Evolutionary conservation across 1,140 invertebrate species (phyloP), one percentile per base, ranked within the genome.

Genomic region (Drosophila arawakana): DNA sequence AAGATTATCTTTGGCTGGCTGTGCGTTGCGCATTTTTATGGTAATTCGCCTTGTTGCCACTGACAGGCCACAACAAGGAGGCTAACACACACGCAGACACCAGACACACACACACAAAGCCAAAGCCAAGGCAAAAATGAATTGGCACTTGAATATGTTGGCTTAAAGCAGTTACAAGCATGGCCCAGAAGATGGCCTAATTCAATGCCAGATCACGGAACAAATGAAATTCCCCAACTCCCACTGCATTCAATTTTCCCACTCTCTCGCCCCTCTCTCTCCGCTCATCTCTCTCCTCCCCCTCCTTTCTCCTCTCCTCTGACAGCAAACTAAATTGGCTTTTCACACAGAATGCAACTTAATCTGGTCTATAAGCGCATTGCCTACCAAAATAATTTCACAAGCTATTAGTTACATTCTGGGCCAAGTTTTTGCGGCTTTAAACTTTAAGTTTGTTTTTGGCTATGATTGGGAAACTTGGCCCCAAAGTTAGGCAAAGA

Each of bases 1-100:
- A 84, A 89, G 80, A 88, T 88, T 80, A 88, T 88, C 83, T 88
- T 80, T 80, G 37, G 9, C 35, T 80, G 37, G 9, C 35, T 35
- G 66, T 73, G 73, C 46, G 84, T 60, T 73, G 77, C 83, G 83
- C 84, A 88, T 89, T 89, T 88, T 88, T 89, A 89, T 88, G 83
- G 78, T 89, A 89, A 84, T 89, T 88, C 78, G 44, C 66, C 65
- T 49, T 60, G 59, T 52, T 55, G 58, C 35, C 60, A 63, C 41
- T 55, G 37, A 59, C 59, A 72, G 54, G 55, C 69, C 55, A 61
- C 67, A 68, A 58, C 54, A 61, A 68, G n/a, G 34, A 10, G 9
- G 6, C 15, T 18, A 52, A 57, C 37, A 57, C 21, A 25, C n/a
- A 66, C 30, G 44, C 50, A 54, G n/a, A 9, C 13, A 49, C 44